phyloP scores from a whole-genome alignment of 30 jellyfish, hydroid and myxozoan species.

The Haliclystus octoradiatus region DNA sequence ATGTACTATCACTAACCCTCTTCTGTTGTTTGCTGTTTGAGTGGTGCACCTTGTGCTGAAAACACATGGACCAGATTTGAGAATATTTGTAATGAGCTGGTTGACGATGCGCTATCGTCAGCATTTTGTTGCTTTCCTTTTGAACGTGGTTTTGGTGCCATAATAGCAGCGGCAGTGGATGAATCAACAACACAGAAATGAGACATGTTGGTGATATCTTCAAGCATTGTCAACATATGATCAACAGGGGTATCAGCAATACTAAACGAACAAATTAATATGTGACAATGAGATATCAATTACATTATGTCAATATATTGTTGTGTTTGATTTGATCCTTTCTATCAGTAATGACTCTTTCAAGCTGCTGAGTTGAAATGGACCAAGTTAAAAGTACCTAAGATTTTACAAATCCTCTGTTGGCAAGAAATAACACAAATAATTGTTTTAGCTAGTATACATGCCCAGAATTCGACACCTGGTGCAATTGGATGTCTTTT shows the following conservation, averaged over 20 bases:
- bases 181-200: slow-evolving; percentile 62
- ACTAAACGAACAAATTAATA: no score
- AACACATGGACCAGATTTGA: slow-evolving; percentile 80
- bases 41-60: slow-evolving; percentile 51
- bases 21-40: slow-evolving; percentile 30
- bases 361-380: no score
- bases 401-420: no score
- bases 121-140: slow-evolving; percentile 16
- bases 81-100: slow-evolving; percentile 14
- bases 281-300: no score
- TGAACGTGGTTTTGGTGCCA: slow-evolving; percentile 15
- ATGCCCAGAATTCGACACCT: no score
- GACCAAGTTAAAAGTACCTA: no score
- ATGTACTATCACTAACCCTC: slow-evolving; percentile 72
- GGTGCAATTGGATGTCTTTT: no score
- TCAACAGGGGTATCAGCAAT: slow-evolving; percentile 43
- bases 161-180: slow-evolving; percentile 19
- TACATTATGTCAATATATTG: no score
- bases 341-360: no score
- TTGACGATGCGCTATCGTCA: slow-evolving; percentile 38
- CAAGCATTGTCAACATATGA: slow-evolving; percentile 48
- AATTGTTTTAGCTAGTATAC: no score
- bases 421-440: no score
- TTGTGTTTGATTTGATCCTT: no score
- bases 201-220: slow-evolving; percentile 52